These are phyloP conservation scores for Cremastinae sp. DNA, from an alignment of 2,888 invertebrate species.

Conservation along the genomic window DNA sequence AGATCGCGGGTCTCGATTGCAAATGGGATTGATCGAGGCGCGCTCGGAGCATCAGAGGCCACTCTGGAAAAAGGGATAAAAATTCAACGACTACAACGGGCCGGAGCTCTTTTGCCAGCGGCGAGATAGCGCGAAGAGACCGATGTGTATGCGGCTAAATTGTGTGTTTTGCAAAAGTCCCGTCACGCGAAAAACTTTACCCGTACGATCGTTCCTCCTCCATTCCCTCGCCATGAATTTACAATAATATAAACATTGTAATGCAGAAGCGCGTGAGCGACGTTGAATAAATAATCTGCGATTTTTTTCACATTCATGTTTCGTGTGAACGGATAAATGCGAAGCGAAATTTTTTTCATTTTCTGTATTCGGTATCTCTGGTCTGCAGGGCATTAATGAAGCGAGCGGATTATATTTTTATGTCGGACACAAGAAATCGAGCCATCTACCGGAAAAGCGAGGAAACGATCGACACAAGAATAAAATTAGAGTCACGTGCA, in stretches of 20 bases:
- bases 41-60: constrained; percentile 10
- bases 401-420: not conserved
- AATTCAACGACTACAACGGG: too few relatives aligned
- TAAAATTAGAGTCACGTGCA: too few relatives aligned
- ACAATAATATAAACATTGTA: constrained; percentile 8
- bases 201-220: constrained; percentile 16
- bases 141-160: too few relatives aligned
- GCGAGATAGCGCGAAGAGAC: constrained; percentile 24
- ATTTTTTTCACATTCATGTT: constrained; percentile 46
- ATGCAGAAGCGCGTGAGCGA: constrained; percentile 16
- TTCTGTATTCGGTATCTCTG: too few relatives aligned
- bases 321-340: not conserved
- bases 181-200: constrained; percentile 53
- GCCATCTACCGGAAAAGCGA: too few relatives aligned
- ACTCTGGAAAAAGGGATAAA: constrained; percentile 24
- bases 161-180: too few relatives aligned
- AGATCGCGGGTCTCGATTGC: constrained; percentile 49
- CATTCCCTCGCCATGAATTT: constrained; percentile 8
- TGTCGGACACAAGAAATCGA: not conserved
- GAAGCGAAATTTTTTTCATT: too few relatives aligned
- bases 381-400: too few relatives aligned
- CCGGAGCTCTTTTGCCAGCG: not conserved
- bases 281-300: constrained; percentile 47
- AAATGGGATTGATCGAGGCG: constrained; percentile 53
- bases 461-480: too few relatives aligned